These are phyloP conservation scores for Budorcas taxicolor DNA, from an alignment of 2,113 vertebrate genomes.

Conservation along the genomic window DNA sequence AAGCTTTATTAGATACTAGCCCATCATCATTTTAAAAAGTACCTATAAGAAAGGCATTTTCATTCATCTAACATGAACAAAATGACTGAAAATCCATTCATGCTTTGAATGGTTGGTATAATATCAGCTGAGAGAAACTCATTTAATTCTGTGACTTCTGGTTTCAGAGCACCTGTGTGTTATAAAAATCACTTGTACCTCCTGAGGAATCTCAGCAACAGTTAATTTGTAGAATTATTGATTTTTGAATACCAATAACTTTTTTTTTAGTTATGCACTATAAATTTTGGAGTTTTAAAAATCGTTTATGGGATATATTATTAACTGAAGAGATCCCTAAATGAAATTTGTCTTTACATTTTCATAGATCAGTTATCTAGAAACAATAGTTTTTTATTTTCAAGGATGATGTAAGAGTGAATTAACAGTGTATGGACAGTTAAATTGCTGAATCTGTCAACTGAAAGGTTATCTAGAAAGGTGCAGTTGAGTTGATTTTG, in stretches of 20 bases:
- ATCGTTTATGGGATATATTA: neutral
- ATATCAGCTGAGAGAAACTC: neutral
- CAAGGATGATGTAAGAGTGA: neutral
- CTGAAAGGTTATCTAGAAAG: neutral
- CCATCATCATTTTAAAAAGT: neutral
- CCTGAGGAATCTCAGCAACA: neutral
- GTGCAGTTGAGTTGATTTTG: neutral
- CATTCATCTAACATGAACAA: neutral
- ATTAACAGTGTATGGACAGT: neutral
- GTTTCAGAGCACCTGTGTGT: slow-evolving; percentile 36
- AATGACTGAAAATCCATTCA: slow-evolving; percentile 1
- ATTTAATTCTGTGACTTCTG: slow-evolving; percentile 12
- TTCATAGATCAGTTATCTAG: neutral
- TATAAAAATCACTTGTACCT: slow-evolving; percentile 31
- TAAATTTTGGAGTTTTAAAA: neutral
- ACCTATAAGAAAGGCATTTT: neutral
- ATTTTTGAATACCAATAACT: neutral
- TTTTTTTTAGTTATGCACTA: neutral
- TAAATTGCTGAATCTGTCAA: neutral
- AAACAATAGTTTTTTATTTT: neutral
- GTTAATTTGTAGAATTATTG: slow-evolving; percentile 6
- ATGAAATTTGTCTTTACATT: neutral
- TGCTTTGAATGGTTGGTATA: neutral
- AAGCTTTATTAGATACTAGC: neutral
- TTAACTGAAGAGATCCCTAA: neutral